These are phyloP conservation scores for Cosmia pyralina DNA, from an alignment of 2,888 invertebrate species.

Conservation along the genomic window DNA sequence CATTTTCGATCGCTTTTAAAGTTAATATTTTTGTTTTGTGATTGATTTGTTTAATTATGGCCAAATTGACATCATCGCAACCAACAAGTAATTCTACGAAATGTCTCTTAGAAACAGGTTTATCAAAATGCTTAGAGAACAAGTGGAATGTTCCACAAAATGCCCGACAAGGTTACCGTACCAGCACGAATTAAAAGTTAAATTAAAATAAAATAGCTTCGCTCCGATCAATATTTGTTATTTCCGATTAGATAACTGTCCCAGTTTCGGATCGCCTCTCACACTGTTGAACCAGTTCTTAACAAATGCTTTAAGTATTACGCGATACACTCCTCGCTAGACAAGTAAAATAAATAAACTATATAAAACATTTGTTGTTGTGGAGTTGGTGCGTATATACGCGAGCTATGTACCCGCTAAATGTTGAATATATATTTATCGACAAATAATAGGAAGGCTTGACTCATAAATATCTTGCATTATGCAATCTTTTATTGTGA, in stretches of 20 bases:
- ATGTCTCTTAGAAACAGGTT: background rate
- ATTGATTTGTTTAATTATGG: background rate
- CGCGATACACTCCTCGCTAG: constrained; percentile 37
- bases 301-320: constrained; percentile 50
- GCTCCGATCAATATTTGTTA: constrained; percentile 62
- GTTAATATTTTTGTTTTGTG: background rate
- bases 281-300: constrained; percentile 52
- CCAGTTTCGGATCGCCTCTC: constrained; percentile 71
- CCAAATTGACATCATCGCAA: background rate
- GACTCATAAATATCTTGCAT: background rate
- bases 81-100: background rate
- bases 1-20: background rate
- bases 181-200: constrained; percentile 22
- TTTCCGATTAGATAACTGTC: constrained; percentile 72
- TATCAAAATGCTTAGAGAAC: constrained; percentile 8
- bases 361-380: constrained; percentile 15
- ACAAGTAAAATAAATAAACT: constrained; percentile 44
- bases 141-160: constrained; percentile 35
- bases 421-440: constrained; percentile 11
- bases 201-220: constrained; percentile 44
- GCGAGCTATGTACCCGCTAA: constrained; percentile 10
- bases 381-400: constrained; percentile 15
- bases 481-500: background rate
- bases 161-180: constrained; percentile 13
- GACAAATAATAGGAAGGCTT: background rate